Conservation (phyloP, 2,113 vertebrate species). For the Stigmatopora argus region DNA sequence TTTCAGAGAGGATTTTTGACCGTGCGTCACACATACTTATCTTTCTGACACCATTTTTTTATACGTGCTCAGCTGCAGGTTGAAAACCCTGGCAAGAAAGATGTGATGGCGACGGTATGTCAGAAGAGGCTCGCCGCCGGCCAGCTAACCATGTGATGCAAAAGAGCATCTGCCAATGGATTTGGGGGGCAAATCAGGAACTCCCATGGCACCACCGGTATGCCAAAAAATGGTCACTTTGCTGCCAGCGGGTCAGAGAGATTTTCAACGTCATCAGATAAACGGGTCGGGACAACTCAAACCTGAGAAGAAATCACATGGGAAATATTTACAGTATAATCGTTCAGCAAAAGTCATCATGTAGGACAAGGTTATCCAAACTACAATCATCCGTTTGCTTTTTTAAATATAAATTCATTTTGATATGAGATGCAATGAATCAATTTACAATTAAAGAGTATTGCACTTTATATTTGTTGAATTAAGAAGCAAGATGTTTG, state of each 20-base stretch:
- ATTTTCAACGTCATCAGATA: constrained; percentile 45
- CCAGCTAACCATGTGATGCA: constrained; percentile 44
- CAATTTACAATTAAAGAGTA: neutral
- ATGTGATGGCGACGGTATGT: constrained; percentile 47
- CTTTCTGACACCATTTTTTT: neutral
- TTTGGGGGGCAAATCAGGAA: constrained; percentile 59
- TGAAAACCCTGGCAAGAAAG: constrained; percentile 37
- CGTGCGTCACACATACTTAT: neutral
- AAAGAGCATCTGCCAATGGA: constrained; percentile 63
- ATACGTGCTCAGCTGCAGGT: constrained; percentile 1
- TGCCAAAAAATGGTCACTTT: constrained; percentile 41
- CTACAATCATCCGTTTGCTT: neutral
- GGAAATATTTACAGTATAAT: neutral
- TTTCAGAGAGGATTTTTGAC: constrained; percentile 32
- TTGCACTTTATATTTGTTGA: neutral
- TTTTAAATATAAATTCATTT: neutral
- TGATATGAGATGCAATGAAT: neutral
- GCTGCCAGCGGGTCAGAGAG: constrained; percentile 50
- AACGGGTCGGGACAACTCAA: constrained; percentile 1
- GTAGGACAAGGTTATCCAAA: neutral
- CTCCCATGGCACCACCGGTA: constrained; percentile 37
- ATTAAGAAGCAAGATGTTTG: neutral
- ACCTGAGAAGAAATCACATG: neutral
- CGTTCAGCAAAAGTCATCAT: neutral
- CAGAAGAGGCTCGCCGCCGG: constrained; percentile 46